Base-by-base conservation (phyloP, 2,888 invertebrate genomes). In the Adela reaumurella region DNA sequence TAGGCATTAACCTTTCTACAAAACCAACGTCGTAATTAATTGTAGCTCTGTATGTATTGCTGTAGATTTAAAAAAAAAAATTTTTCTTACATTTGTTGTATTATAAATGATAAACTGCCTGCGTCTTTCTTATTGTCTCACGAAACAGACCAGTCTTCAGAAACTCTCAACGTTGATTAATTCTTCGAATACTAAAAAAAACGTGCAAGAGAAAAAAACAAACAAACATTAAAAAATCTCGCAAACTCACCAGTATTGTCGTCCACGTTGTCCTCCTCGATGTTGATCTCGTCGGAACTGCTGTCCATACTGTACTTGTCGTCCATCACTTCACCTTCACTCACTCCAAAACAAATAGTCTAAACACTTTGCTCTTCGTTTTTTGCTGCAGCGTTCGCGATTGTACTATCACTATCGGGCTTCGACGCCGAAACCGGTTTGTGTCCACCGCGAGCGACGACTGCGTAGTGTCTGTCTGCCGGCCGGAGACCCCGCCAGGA, bases 291-390 rank as follows among this genome's bases (percentile, higher is more conserved):
- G 60, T 78, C 78, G 29, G 73, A 78, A 70, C 77, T 43, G 19
- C 19, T 77, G 54, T 77, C 78, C 64, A 76, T 74, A 76, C 77
- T 76, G 62, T 70, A 77, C 58, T 76, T 78, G 58, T 78, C 77
- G 69, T 78, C 78, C 78, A 78, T 78, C 63, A 19, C 43, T 70
- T 67, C 68, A 69, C 62, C 64, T 71, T 68, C 68, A 70, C 68
- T 61, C 60, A 64, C 35, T 14, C 17, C 10, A 43, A 63, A 66
- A 67, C 74, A 74, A 20, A 24, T 3, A n/a, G 62, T n/a, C n/a
- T n/a, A n/a, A n/a, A n/a, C n/a, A n/a, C n/a, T n/a, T n/a, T 64
- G 50, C 50, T 61, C 59, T 62, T 58, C 58, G 57, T 70, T 68
- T 68, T 66, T 64, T 61, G 62, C 63, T 64, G 63, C 64, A 70